Base-by-base conservation (phyloP, 1,140 invertebrate species). In the Anthonomus grandis region DNA sequence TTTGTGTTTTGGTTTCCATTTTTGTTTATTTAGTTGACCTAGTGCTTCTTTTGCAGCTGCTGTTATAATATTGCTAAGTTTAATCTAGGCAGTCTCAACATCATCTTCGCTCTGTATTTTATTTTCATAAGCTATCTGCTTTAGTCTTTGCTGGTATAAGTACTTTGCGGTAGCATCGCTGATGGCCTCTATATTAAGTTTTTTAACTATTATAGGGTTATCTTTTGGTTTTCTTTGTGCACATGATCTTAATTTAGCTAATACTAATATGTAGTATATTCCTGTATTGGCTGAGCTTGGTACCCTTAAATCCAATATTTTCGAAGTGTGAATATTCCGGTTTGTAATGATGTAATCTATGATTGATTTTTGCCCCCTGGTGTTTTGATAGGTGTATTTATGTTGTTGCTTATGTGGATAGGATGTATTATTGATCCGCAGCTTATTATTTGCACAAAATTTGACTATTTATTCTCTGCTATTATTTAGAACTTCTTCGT, bases 351-450 rank as follows among this genome's bases (percentile, higher is more conserved):
- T 48, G 17, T n/a, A 48, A 19, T 48, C 46, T 10, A 18, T 48
- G 6, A 34, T 48, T 12, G 22, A 48, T 34, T 17, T 37, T 34
- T 34, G 46, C 6, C 42, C 42, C 23, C 42, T 48, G 19, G 5
- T 36, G 46, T 48, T 48, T 12, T 48, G 31, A n/a, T 36, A 48
- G 8, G 44, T 22, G 17, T 23, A 1, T 9, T 46, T 46, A 17
- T 55, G 52, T 36, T 55, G 52, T 19, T 21, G 17, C 41, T 48
- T 56, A 22, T 56, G 53, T 8, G 19, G 45, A 5, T 39, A 57
- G 23, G 39, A 57, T 3, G 45, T 57, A 15, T 57, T 57, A 17
- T 42, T 57, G 8, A 57, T 57, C 23, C 55, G 38, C n/a, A 51
- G 21, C 55, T 55, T 44, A 38, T 52, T 50, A 15, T 22, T 25